Evolutionary conservation across 2,888 invertebrate species (phyloP).

Genomic region (Melanotus villosus): DNA sequence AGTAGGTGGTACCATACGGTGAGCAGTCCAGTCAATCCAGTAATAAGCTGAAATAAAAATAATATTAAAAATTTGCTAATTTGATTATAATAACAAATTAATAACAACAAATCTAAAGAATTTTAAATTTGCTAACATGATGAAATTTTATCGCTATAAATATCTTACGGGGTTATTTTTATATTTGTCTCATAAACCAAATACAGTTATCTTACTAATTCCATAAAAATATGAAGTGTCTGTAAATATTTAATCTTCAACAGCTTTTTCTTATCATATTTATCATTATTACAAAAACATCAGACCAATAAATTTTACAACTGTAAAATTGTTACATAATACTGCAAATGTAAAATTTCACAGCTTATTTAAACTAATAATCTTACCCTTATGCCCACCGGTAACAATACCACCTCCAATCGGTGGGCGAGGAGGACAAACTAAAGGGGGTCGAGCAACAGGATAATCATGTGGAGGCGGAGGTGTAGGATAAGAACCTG

Average conservation of each 20-base stretch:
- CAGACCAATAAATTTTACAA: neutral
- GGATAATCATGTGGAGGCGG: neutral
- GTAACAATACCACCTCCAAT: conserved; percentile 20
- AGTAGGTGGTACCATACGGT: conserved; percentile 69
- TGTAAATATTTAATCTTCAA: neutral
- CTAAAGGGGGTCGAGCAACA: neutral
- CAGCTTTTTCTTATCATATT: neutral
- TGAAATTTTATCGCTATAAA: too few species aligned
- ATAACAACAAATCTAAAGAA: too few species aligned
- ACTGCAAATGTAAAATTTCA: neutral
- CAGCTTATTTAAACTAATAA: neutral
- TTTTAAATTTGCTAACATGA: too few species aligned
- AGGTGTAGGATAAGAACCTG: conserved; percentile 16
- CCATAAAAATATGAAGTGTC: neutral
- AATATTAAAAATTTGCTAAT: too few species aligned
- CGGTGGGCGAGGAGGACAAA: conserved; percentile 10
- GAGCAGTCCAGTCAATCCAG: conserved; percentile 68
- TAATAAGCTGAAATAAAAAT: conserved; percentile 59
- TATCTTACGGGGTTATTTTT: neutral
- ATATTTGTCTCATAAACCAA: neutral
- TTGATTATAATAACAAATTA: too few species aligned
- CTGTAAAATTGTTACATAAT: neutral
- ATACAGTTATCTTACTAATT: neutral
- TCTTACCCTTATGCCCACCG: conserved; percentile 42
- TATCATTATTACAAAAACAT: neutral